Percentiles rank a stretch among this genome's conserved stretches.
These are phyloP conservation scores for Engraulis encrasicolus DNA, from an alignment of 2,113 vertebrate genomes.

Conservation along the genomic window DNA sequence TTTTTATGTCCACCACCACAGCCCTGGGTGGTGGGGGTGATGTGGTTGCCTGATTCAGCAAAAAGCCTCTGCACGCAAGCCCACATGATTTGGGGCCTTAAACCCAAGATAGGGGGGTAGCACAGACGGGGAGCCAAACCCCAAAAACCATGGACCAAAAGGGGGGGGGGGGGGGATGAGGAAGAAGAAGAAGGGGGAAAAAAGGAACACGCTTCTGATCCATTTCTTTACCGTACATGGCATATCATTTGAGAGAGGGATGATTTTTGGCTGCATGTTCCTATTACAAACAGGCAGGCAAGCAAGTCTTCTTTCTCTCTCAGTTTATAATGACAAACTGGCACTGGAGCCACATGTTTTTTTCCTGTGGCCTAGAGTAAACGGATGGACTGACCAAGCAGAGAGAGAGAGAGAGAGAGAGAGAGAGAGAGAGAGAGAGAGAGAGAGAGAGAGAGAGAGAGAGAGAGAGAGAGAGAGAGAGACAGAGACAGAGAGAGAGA, in stretches of 20 bases:
- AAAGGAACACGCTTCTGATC: background rate
- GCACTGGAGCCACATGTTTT: background rate
- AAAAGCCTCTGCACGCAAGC: background rate
- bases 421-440: too few species aligned
- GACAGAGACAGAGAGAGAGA: too few species aligned
- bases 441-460: too few species aligned
- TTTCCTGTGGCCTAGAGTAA: background rate
- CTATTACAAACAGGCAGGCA: background rate
- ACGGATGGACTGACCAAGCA: background rate
- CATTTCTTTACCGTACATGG: background rate
- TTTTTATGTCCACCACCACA: too few species aligned
- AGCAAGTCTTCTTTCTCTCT: background rate
- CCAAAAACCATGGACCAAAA: constrained; percentile 19
- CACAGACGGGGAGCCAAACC: constrained; percentile 22
- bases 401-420: background rate
- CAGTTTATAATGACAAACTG: background rate
- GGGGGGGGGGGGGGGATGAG: background rate
- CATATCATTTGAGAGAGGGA: background rate
- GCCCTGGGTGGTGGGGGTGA: too few species aligned
- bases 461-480: too few species aligned
- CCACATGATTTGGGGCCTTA: constrained; percentile 27
- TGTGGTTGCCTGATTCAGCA: constrained; percentile 17
- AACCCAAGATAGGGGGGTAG: background rate
- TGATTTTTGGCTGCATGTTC: background rate
- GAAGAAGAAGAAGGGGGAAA: too few species aligned